phyloP scores from a whole-genome alignment of 35 echinoderm and acorn worm species.

The Nesometra sesokonis region DNA sequence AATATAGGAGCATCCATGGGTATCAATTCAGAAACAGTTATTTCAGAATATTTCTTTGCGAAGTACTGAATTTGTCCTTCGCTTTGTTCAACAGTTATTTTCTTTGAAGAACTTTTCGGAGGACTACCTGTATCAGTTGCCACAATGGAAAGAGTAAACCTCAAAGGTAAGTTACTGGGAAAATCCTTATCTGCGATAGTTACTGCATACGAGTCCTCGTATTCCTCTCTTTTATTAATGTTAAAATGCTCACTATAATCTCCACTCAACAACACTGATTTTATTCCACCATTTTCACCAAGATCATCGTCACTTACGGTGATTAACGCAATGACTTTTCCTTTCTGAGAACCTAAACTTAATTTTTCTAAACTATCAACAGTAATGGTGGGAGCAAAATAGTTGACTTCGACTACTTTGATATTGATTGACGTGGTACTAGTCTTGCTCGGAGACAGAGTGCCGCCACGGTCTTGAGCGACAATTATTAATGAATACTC shows the following conservation, averaged over 20 bases:
- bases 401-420: constrained; percentile 60
- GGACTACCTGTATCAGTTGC: constrained; percentile 59
- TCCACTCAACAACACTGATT: constrained; percentile 43
- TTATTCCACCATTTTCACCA: constrained; percentile 66
- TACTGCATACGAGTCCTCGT: constrained; percentile 34
- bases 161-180: constrained; percentile 5
- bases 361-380: constrained; percentile 57
- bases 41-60: constrained; percentile 24
- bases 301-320: constrained; percentile 68
- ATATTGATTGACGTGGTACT: constrained; percentile 26
- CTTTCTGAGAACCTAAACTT: constrained; percentile 26
- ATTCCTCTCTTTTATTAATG: not conserved
- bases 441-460: constrained; percentile 22
- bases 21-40: constrained; percentile 55
- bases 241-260: constrained; percentile 51
- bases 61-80: constrained; percentile 50
- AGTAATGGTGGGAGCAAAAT: constrained; percentile 48
- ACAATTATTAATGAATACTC: constrained; percentile 44
- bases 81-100: constrained; percentile 32
- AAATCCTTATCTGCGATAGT: constrained; percentile 4
- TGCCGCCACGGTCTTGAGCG: constrained; percentile 81
- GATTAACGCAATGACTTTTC: constrained; percentile 64
- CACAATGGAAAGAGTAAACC: constrained; percentile 66
- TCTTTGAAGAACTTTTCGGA: constrained; percentile 35
- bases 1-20: constrained; percentile 72